Evolutionary conservation across 1,140 invertebrate species (phyloP), one percentile per base, ranked within the genome.

Genomic region (Lepidurus arcticus): DNA sequence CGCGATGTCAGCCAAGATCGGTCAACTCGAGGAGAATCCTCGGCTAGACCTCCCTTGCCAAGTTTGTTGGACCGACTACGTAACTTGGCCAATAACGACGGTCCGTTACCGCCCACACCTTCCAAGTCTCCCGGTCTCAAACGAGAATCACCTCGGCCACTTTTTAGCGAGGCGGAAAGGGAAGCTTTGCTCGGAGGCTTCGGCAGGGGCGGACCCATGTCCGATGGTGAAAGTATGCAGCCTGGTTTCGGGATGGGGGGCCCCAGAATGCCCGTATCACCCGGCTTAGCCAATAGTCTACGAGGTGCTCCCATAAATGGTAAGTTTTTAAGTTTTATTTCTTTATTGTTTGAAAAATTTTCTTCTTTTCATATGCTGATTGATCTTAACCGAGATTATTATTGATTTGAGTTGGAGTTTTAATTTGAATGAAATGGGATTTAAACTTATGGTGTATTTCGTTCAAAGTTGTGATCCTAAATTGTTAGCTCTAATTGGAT

Each of bases 41-140:
- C 34, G 34, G 34, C 13, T 42, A 42, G 47, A 76, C 43, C 24
- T 47, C 43, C 43, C 13, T 45, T 76, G 43, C 81, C 82, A 1
- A 85, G 85, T 74, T 81, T 87, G 0, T 85, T 86, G 1, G 86
- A 87, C 47, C 82, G 86, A 21, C 44, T 87, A 3, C 81, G 86
- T 24, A 86, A 85, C 78, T 79, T 87, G 34, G 86, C 86, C 0
- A 85, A 86, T 78, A 85, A 86, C 1, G 84, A 16, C 83, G 85
- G 1, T 76, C 86, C 1, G 82, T 86, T 82, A 85, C 86, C 76
- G 75, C 86, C 13, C 85, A 84, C 0, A 85, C 86, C 44, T 85
- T 85, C 53, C 79, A 80, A 1, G 81, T 80, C 13, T 81, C 73
- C 13, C 74, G 24, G 24, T 74, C 42, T 83, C 34, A 79, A 82